Evolutionary conservation across 2,797 vertebrate genomes (phyloP).

Genomic region (Microctenopoma steveboyesi): DNA sequence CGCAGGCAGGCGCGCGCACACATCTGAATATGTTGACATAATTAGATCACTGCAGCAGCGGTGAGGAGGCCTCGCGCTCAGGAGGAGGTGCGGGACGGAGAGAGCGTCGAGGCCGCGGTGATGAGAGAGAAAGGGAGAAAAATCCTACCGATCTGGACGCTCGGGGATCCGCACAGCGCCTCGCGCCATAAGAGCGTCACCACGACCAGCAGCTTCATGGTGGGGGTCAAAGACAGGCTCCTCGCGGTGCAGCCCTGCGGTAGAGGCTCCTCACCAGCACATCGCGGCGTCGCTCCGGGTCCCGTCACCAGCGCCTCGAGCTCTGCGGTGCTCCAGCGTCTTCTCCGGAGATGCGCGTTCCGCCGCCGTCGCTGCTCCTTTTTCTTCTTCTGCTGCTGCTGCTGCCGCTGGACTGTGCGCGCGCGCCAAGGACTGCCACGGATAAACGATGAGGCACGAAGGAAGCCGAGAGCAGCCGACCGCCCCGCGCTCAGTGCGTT

Average conservation of each 20-base stretch:
- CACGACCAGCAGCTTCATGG: slow-evolving; percentile 70
- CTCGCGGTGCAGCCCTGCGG: slow-evolving; percentile 27
- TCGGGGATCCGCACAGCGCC: slow-evolving; percentile 69
- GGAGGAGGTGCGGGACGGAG: neutral
- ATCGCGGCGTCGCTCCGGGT: slow-evolving; percentile 36
- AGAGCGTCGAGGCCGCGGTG: slow-evolving; percentile 1
- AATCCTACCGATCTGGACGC: slow-evolving; percentile 74
- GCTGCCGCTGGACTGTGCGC: slow-evolving; percentile 26
- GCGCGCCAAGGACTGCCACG: slow-evolving; percentile 45
- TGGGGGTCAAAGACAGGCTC: slow-evolving; percentile 17
- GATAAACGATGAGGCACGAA: slow-evolving; percentile 65
- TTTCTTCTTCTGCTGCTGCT: slow-evolving; percentile 4
- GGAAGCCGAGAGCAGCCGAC: slow-evolving; percentile 41
- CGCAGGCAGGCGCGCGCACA: slow-evolving; percentile 13
- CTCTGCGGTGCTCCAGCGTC: slow-evolving; percentile 59
- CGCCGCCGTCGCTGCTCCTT: slow-evolving; percentile 1
- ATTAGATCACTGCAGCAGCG: slow-evolving; percentile 47
- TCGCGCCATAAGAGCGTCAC: slow-evolving; percentile 55
- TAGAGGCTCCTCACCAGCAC: slow-evolving; percentile 23
- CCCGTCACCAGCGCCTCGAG: slow-evolving; percentile 36
- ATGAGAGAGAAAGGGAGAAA: neutral
- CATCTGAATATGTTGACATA: slow-evolving; percentile 36
- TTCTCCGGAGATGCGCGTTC: slow-evolving; percentile 54
- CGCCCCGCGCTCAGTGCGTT: too few relatives aligned
- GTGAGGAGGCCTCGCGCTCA: slow-evolving; percentile 35